Evolutionary conservation across 1,140 invertebrate species (phyloP).

Genomic region (Heterodera schachtii): DNA sequence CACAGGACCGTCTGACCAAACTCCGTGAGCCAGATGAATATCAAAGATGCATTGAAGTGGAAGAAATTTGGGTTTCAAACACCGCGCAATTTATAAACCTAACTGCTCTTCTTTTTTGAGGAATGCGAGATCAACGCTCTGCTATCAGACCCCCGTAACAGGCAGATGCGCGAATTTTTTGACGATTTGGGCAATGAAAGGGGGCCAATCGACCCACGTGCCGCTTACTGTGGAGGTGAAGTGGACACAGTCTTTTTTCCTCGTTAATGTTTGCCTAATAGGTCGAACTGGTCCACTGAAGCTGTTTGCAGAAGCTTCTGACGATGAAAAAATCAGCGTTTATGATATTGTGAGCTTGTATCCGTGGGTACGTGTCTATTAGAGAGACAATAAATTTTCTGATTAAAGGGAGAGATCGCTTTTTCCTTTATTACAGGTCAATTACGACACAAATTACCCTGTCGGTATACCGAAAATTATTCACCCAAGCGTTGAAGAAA

Average conservation of each 20-base stretch:
- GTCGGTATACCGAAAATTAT: background rate
- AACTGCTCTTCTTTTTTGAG: no score
- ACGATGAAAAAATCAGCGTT: background rate
- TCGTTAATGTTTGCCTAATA: background rate
- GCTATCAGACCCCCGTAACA: background rate
- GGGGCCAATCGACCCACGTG: slow-evolving; percentile 9
- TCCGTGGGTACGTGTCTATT: background rate
- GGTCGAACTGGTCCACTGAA: slow-evolving; percentile 10
- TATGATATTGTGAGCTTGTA: background rate
- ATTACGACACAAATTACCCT: background rate
- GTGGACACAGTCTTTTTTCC: background rate
- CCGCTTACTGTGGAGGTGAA: slow-evolving; percentile 4
- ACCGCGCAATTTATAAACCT: background rate
- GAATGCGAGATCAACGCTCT: background rate
- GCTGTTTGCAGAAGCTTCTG: background rate
- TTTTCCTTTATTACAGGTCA: background rate
- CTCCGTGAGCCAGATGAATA: background rate
- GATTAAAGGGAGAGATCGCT: no score
- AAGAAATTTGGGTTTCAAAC: background rate
- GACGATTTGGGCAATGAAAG: background rate
- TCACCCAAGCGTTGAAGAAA: background rate
- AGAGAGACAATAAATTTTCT: background rate
- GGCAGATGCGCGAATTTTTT: background rate
- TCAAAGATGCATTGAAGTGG: background rate
- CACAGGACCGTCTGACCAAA: background rate